Percentiles rank a stretch among this genome's conserved stretches.
Evolutionary conservation across 2,797 vertebrate genomes (phyloP).

Genomic region (Poeciliopsis gracilis): DNA sequence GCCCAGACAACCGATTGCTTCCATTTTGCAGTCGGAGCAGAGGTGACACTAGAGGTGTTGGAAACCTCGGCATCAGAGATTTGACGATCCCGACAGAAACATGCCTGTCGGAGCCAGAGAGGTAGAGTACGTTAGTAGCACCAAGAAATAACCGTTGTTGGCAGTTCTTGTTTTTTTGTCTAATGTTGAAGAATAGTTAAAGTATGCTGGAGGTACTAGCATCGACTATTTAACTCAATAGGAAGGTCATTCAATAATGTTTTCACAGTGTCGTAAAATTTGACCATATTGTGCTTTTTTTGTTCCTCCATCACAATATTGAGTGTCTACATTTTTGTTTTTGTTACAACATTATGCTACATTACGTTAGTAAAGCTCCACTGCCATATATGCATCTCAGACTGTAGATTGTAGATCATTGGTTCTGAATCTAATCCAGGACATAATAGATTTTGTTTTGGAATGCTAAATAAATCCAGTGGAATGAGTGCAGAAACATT

Average conservation of each 20-base stretch:
- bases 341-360: not conserved
- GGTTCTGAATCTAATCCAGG: not conserved
- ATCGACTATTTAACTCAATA: conserved; percentile 25
- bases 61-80: conserved; percentile 73
- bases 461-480: not conserved
- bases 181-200: conserved; percentile 19
- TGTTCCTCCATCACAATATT: not conserved
- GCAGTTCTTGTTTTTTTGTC: conserved; percentile 37
- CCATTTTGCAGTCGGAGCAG: conserved; percentile 75
- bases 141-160: conserved; percentile 42
- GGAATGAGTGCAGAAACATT: not conserved
- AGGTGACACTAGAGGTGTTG: conserved; percentile 76
- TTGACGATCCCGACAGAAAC: conserved; percentile 66
- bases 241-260: conserved; percentile 22
- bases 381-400: not conserved
- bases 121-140: conserved; percentile 50
- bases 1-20: conserved; percentile 80
- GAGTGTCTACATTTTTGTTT: not conserved
- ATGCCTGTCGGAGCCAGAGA: conserved; percentile 59
- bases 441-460: not conserved
- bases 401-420: not conserved
- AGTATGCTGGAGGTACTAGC: conserved; percentile 26
- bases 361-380: not conserved
- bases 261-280: not conserved
- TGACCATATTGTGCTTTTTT: not conserved